Evolutionary conservation across 2,888 invertebrate species (phyloP).

Genomic region (Agonopterix heracliana): DNA sequence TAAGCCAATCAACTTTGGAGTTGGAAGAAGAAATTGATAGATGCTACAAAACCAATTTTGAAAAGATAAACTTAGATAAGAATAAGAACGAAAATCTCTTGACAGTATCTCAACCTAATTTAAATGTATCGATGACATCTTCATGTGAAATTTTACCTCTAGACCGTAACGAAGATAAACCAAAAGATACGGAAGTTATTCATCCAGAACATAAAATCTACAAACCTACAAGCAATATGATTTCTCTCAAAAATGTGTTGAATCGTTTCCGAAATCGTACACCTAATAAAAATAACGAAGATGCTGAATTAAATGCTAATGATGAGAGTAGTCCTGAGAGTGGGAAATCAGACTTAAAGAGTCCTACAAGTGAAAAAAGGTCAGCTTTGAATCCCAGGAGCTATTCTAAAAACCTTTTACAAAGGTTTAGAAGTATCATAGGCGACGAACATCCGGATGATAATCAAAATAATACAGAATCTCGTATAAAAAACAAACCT

Average conservation of each 20-base stretch:
- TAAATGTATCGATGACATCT: slow-evolving; percentile 70
- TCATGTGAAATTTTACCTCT: slow-evolving; percentile 72
- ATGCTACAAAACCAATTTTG: slow-evolving; percentile 69
- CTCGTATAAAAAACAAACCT: slow-evolving; percentile 21
- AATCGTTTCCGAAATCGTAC: slow-evolving; percentile 68
- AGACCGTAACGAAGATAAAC: slow-evolving; percentile 43
- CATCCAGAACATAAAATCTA: slow-evolving; percentile 90
- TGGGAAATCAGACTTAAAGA: slow-evolving; percentile 51
- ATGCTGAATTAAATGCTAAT: slow-evolving; percentile 57
- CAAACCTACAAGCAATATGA: slow-evolving; percentile 75
- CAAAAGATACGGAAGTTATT: slow-evolving; percentile 65
- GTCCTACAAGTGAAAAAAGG: slow-evolving; percentile 57
- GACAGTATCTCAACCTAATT: slow-evolving; percentile 57
- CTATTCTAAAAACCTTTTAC: slow-evolving; percentile 65
- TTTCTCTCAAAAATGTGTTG: slow-evolving; percentile 75
- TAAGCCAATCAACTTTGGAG: slow-evolving; percentile 68
- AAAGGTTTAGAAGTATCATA: slow-evolving; percentile 68
- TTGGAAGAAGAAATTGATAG: slow-evolving; percentile 69
- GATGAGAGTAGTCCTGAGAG: slow-evolving; percentile 55
- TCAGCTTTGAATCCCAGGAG: slow-evolving; percentile 62
- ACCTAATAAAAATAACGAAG: slow-evolving; percentile 57
- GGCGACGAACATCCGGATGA: slow-evolving; percentile 65
- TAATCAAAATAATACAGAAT: slow-evolving; percentile 45
- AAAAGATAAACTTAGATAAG: slow-evolving; percentile 48
- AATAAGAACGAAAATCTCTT: slow-evolving; percentile 53